Evolutionary conservation across 2,113 vertebrate genomes (phyloP), one percentile per base, ranked within the genome.

Genomic region (Porphyrio hochstetteri): DNA sequence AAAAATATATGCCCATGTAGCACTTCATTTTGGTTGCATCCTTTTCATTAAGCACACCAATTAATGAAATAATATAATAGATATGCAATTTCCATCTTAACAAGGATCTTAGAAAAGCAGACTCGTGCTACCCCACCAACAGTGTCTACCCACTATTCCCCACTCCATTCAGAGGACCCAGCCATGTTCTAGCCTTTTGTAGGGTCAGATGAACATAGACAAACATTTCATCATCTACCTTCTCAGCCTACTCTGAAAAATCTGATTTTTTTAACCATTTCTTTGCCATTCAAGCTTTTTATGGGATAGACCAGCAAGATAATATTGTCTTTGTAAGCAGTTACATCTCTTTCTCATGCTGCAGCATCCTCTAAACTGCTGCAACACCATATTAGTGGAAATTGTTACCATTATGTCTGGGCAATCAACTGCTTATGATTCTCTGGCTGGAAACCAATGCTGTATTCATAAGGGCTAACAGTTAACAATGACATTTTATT

Each of bases 401-500:
- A 92, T 67, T 65, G 61, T 71, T 65, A 91, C 40, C 59, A 81
- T 71, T 85, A 84, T 70, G 65, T 55, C 75, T 81, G 59, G 60
- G 36, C 64, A 88, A 91, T 93, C 85, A 90, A 88, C 64, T 92
- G 78, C 56, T 93, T 93, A 86, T 28, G 53, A 78, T 93, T 65
- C 23, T 93, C 70, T 94, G 86, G 78, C 88, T 44, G 1, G 46
- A 93, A 86, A 92, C 71, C 25, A 74, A 46, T 48, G 64, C 48
- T 86, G 57, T 88, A 88, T 84, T 79, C 78, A 40, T 82, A 91
- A 70, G 46, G 44, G 31, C 69, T 93, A 93, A 82, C 64, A 78
- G 59, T 42, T 93, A 95, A 92, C 70, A 87, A 93, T 74, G 59
- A 46, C 79, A 88, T 80, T 95, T 94, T 93, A 91, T 90, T 91